Conservation (phyloP, 30 jellyfish, hydroid and myxozoan species). For the Turritopsis rubra region DNA sequence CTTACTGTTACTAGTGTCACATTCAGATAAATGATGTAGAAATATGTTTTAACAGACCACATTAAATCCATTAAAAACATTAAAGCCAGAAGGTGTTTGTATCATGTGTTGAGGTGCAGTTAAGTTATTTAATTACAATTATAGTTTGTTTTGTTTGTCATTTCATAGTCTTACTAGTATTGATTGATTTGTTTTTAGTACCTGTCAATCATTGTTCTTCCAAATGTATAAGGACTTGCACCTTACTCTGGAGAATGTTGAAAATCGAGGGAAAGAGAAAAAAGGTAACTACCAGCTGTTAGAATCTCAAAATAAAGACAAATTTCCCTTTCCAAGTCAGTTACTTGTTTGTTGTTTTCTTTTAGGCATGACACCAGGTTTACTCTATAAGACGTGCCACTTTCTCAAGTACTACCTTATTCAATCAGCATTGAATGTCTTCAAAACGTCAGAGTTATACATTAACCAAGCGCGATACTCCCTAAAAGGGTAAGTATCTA, state of each 20-base stretch:
- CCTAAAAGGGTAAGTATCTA: slow-evolving; percentile 17
- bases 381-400: slow-evolving; percentile 29
- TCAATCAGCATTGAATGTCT: slow-evolving; percentile 55
- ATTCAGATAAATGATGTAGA: no score
- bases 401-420: slow-evolving; percentile 57
- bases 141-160: background rate
- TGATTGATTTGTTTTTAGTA: slow-evolving; percentile 19
- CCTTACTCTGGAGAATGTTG: slow-evolving; percentile 33
- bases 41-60: no score
- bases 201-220: slow-evolving; percentile 67
- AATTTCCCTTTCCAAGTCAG: background rate
- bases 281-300: background rate
- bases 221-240: slow-evolving; percentile 72
- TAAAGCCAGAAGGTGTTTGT: no score
- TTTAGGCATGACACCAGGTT: slow-evolving; percentile 2
- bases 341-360: no score
- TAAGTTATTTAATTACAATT: background rate
- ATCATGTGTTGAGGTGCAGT: background rate
- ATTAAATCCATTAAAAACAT: no score
- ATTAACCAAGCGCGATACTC: slow-evolving; percentile 38
- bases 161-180: background rate
- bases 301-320: background rate
- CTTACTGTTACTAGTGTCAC: background rate
- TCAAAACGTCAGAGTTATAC: slow-evolving; percentile 48
- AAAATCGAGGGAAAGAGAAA: background rate